Percentiles rank a stretch among this genome's conserved stretches.
phyloP scores from a whole-genome alignment of 2,888 invertebrate species.

The Carpatolechia fugitivella region DNA sequence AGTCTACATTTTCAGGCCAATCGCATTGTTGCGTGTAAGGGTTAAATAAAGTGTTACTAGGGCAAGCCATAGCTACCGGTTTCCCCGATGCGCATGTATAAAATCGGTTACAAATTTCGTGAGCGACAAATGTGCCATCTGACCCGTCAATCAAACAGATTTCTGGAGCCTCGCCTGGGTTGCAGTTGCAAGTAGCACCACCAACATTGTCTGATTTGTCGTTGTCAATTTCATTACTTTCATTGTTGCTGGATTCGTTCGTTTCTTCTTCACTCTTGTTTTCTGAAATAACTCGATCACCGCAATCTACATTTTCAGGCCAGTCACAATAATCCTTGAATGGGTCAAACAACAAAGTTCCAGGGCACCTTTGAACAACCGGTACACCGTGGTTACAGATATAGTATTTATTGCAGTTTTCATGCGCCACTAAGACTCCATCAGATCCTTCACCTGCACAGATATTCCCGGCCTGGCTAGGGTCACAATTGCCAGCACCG shows the following conservation, averaged over 20 bases:
- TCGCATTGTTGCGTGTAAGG: constrained; percentile 37
- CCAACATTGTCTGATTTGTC: neutral
- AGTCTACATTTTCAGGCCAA: constrained; percentile 41
- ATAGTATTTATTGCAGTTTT: constrained; percentile 42
- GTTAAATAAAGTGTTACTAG: constrained; percentile 35
- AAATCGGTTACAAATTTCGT: constrained; percentile 41
- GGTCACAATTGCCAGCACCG: constrained; percentile 19
- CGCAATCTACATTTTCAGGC: constrained; percentile 41
- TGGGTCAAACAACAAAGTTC: constrained; percentile 36
- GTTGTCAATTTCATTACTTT: neutral
- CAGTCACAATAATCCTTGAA: constrained; percentile 39
- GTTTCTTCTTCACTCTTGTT: constrained; percentile 13
- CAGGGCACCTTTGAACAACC: constrained; percentile 31
- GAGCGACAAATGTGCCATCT: constrained; percentile 36
- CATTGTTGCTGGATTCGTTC: constrained; percentile 1
- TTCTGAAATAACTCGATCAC: constrained; percentile 26
- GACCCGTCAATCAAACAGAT: constrained; percentile 36
- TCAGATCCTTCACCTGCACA: constrained; percentile 36
- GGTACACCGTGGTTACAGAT: constrained; percentile 37
- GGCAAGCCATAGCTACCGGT: constrained; percentile 34
- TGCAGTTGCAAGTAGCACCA: constrained; percentile 24
- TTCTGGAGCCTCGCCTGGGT: constrained; percentile 31
- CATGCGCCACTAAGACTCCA: constrained; percentile 36
- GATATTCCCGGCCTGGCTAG: constrained; percentile 33
- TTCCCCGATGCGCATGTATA: constrained; percentile 39